Conservation (phyloP, 1,140 invertebrate species). For the Bombus pascuorum region DNA sequence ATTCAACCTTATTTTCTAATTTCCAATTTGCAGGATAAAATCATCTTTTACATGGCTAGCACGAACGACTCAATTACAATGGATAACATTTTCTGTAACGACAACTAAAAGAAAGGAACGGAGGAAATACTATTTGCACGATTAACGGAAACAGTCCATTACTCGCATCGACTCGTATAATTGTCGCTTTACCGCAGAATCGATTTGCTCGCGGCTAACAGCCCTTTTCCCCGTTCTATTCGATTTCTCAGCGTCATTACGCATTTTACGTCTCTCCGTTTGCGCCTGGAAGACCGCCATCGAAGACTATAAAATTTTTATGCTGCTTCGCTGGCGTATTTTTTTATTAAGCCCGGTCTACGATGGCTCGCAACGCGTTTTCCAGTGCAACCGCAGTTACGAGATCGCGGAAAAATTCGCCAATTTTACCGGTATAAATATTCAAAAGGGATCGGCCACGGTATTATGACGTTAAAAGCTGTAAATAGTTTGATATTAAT, state of each 20-base stretch:
- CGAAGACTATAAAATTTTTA: constrained; percentile 56
- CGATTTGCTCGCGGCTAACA: constrained; percentile 31
- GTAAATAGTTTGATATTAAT: constrained; percentile 62
- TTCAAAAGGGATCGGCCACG: constrained; percentile 46
- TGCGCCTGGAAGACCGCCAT: constrained; percentile 7
- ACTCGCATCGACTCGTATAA: not conserved
- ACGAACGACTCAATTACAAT: not conserved
- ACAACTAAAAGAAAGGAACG: not conserved
- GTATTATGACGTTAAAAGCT: constrained; percentile 52
- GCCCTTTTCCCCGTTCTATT: constrained; percentile 1
- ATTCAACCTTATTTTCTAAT: not conserved
- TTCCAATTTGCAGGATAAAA: not conserved
- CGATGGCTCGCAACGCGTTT: constrained; percentile 24
- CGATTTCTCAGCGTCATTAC: constrained; percentile 46
- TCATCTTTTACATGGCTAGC: not conserved
- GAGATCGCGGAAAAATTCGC: not conserved
- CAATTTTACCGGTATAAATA: constrained; percentile 57
- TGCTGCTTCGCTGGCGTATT: constrained; percentile 38
- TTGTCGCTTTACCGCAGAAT: constrained; percentile 34
- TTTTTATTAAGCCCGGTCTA: constrained; percentile 47
- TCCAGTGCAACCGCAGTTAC: constrained; percentile 28
- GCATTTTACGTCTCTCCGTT: constrained; percentile 30
- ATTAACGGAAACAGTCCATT: constrained; percentile 29
- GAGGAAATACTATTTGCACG: not conserved
- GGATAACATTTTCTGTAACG: not conserved